phyloP scores from a whole-genome alignment of 2,888 invertebrate genomes.

The Seira ritae region DNA sequence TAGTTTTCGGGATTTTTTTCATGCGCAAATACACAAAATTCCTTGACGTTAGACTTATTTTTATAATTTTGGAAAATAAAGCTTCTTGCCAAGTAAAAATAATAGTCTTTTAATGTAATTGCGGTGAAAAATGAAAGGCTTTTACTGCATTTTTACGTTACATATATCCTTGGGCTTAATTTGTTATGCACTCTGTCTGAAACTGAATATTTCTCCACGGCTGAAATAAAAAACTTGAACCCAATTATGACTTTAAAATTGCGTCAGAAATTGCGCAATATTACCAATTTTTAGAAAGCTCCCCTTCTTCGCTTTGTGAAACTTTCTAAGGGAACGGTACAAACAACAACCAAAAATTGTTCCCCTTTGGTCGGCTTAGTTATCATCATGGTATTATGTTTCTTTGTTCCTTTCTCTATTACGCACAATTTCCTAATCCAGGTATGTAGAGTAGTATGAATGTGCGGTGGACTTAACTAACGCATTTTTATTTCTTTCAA shows the following conservation, averaged over 20 bases:
- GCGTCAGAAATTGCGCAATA: slow-evolving; percentile 3
- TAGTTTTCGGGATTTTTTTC: neutral
- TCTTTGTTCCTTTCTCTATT: neutral
- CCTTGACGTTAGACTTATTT: neutral
- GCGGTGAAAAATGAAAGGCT: too few relatives aligned
- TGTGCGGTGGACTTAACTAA: neutral
- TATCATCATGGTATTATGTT: neutral
- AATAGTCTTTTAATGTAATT: too few relatives aligned
- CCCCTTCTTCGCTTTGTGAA: neutral
- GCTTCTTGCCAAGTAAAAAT: neutral
- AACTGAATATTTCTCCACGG: neutral
- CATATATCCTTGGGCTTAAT: neutral
- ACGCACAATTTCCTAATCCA: neutral
- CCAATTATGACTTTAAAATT: neutral
- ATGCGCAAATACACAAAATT: neutral
- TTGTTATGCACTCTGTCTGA: neutral
- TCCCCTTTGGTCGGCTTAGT: neutral
- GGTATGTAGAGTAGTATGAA: too few relatives aligned
- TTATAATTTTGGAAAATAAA: neutral
- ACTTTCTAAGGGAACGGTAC: neutral
- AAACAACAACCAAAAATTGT: neutral
- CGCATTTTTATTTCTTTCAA: neutral
- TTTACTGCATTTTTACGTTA: neutral
- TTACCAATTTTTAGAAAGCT: neutral
- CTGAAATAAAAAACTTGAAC: neutral